phyloP scores from a whole-genome alignment of 2,113 vertebrate genomes.

The Chionodraco myersi region DNA sequence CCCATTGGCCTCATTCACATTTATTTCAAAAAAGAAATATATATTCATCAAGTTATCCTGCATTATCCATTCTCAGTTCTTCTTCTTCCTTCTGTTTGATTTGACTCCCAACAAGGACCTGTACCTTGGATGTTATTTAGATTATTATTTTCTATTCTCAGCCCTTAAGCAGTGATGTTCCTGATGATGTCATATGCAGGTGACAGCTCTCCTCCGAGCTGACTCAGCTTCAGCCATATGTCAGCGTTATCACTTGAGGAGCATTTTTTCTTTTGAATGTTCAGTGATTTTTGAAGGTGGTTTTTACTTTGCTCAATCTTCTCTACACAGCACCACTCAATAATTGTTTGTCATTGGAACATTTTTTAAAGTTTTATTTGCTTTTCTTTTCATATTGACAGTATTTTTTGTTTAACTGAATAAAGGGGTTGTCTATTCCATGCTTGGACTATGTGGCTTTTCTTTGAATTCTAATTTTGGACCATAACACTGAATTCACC shows the following conservation, averaged over 20 bases:
- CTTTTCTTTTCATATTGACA: slow-evolving; percentile 66
- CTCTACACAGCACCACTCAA: no score
- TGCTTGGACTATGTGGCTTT: slow-evolving; percentile 15
- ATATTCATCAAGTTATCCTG: not conserved
- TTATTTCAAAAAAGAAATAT: not conserved
- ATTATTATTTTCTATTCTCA: slow-evolving; percentile 11
- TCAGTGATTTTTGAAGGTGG: not conserved
- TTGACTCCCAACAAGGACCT: not conserved
- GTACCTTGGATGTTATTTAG: slow-evolving; percentile 20
- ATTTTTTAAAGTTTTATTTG: slow-evolving; percentile 31
- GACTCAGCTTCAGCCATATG: not conserved
- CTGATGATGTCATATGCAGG: not conserved
- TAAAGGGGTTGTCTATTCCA: slow-evolving; percentile 65
- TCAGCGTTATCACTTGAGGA: slow-evolving; percentile 8
- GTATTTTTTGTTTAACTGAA: slow-evolving; percentile 68
- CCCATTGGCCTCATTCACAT: slow-evolving; percentile 14
- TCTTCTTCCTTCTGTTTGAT: slow-evolving; percentile 1
- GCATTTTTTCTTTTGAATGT: slow-evolving; percentile 16
- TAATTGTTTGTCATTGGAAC: no score
- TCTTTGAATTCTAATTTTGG: slow-evolving; percentile 14
- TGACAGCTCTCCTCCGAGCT: not conserved
- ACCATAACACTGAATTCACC: not conserved
- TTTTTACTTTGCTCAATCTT: slow-evolving; percentile 5
- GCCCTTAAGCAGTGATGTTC: slow-evolving; percentile 1
- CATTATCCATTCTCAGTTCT: not conserved